Percentiles rank a stretch among this genome's conserved stretches.
These are phyloP conservation scores for Anisognathus igniventris DNA, from an alignment of 2,797 vertebrate genomes.

Conservation along the genomic window DNA sequence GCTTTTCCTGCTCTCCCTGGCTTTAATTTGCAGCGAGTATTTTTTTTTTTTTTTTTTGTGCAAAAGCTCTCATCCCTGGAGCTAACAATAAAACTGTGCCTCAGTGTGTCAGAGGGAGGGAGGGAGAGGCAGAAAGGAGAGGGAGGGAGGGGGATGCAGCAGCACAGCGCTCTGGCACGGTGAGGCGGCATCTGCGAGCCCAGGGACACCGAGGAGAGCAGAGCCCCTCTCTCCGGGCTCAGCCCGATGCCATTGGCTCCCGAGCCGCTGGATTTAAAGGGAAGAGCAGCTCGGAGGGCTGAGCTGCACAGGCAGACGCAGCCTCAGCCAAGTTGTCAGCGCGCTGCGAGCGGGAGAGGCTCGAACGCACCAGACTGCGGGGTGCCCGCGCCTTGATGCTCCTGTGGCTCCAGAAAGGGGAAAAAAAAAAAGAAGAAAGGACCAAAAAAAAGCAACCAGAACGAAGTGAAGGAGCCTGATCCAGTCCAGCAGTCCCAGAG, in stretches of 20 bases:
- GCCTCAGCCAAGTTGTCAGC: constrained; percentile 45
- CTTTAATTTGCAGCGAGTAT: neutral
- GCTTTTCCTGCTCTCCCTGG: constrained; percentile 11
- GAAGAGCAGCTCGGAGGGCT: neutral
- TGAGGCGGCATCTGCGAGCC: constrained; percentile 13
- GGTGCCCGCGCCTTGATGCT: neutral
- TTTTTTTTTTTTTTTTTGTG: neutral
- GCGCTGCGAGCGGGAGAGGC: neutral
- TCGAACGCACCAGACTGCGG: neutral
- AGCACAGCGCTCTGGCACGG: neutral
- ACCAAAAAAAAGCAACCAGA: neutral
- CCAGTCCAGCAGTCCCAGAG: constrained; percentile 8
- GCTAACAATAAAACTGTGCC: constrained; percentile 7
- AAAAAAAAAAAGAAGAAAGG: neutral
- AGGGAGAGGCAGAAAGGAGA: neutral
- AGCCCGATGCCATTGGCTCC: constrained; percentile 52
- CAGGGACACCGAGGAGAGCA: neutral
- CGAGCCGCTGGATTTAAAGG: constrained; percentile 29
- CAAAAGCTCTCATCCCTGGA: neutral
- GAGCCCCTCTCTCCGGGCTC: constrained; percentile 6
- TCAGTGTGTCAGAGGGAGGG: neutral
- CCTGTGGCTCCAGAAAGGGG: neutral
- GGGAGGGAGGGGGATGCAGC: constrained; percentile 1
- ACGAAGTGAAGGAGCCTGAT: neutral
- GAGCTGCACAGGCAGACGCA: constrained; percentile 1